A percentile compares a stretch with the other conserved stretches of the same genome.
Conservation (phyloP, 1,140 invertebrate species). For the Hetaerina americana region DNA sequence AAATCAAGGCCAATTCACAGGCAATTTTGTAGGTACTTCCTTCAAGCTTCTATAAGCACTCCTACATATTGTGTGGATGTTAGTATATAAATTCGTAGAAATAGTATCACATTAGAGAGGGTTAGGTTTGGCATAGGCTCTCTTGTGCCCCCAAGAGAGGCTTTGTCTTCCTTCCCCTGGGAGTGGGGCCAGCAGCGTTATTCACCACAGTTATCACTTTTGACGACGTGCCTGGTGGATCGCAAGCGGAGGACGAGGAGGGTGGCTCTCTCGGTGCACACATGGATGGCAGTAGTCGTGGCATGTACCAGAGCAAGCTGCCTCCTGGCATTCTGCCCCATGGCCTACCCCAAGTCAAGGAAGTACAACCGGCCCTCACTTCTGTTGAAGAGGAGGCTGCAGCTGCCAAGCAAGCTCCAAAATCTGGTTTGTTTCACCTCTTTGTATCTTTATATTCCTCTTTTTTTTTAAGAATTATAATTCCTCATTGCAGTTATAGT, state of each 20-base stretch:
- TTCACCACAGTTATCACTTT: slow-evolving; percentile 98
- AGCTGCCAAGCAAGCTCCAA: slow-evolving; percentile 19
- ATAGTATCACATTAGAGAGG: no score
- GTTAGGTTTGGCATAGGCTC: background rate
- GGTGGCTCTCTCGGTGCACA: slow-evolving; percentile 51
- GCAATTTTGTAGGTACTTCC: no score
- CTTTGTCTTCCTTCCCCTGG: no score
- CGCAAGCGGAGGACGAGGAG: slow-evolving; percentile 88
- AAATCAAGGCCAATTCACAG: no score
- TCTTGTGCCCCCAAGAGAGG: no score
- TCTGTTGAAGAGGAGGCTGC: slow-evolving; percentile 51
- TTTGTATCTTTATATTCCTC: slow-evolving; percentile 7
- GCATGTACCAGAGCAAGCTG: slow-evolving; percentile 61
- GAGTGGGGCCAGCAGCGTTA: slow-evolving; percentile 44
- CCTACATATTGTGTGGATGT: no score
- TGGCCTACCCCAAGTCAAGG: slow-evolving; percentile 87
- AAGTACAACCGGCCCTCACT: slow-evolving; percentile 81
- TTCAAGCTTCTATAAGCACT: no score
- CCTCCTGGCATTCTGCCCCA: slow-evolving; percentile 84
- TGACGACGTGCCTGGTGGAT: slow-evolving; percentile 57
- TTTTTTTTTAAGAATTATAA: background rate
- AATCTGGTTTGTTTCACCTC: slow-evolving; percentile 18
- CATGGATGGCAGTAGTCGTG: slow-evolving; percentile 43
- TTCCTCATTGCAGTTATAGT: background rate
- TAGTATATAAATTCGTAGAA: no score